phyloP scores from a whole-genome alignment of 2,113 vertebrate species.

The Tiliqua scincoides region DNA sequence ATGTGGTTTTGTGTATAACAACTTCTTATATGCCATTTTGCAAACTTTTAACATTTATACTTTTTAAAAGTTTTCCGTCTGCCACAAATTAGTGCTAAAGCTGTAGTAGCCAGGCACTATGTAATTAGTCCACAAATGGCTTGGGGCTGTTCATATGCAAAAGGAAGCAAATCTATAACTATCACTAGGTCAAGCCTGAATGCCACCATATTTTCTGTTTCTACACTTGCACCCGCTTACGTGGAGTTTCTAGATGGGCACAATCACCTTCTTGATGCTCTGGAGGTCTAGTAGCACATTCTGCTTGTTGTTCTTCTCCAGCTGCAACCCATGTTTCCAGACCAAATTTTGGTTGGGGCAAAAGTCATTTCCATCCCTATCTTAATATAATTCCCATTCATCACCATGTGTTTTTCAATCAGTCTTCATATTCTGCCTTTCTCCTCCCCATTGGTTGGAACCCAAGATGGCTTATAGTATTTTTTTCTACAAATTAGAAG shows the following conservation, averaged over 20 bases:
- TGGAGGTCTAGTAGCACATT: too few species aligned
- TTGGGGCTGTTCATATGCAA: not conserved
- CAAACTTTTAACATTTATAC: too few species aligned
- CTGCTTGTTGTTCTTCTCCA: not conserved
- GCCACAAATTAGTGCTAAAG: not conserved
- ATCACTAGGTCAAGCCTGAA: not conserved
- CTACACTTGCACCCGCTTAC: not conserved
- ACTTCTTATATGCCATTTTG: too few species aligned
- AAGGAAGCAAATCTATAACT: not conserved
- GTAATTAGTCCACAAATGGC: not conserved
- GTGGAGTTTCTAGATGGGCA: not conserved
- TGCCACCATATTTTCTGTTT: not conserved
- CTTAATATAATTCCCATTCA: not conserved
- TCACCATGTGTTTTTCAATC: too few species aligned
- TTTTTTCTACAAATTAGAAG: too few species aligned
- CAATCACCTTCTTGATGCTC: too few species aligned
- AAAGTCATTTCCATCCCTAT: not conserved
- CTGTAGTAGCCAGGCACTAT: not conserved
- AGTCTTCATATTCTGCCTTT: too few species aligned
- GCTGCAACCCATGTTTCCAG: not conserved
- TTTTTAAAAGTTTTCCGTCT: too few species aligned
- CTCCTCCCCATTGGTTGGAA: too few species aligned
- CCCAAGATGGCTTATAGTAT: too few species aligned
- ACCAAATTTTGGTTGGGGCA: not conserved
- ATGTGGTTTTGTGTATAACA: too few species aligned